Conservation (phyloP, 2,113 vertebrate species). For the Clarias magur region DNA sequence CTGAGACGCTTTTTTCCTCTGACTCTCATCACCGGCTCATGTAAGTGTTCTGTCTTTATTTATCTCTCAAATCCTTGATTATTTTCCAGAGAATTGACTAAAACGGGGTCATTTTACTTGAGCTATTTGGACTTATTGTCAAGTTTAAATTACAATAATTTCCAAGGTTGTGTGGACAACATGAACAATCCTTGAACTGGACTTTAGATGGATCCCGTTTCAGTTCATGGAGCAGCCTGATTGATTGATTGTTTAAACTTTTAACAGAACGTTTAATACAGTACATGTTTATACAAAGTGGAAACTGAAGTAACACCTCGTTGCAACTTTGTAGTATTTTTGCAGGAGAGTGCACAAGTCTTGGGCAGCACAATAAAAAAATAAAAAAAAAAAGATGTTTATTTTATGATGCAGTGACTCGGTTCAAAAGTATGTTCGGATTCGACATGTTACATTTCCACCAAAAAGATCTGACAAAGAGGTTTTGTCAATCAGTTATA, state of each 20-base stretch:
- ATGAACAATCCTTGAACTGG: no score
- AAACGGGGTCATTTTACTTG: not conserved
- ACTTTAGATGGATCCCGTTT: not conserved
- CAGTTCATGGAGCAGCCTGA: not conserved
- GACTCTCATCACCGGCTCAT: slow-evolving; percentile 2
- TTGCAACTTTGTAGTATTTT: not conserved
- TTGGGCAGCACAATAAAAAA: not conserved
- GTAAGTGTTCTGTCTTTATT: not conserved
- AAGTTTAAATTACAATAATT: not conserved
- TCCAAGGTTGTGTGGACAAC: not conserved
- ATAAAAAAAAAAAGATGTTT: not conserved
- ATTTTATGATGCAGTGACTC: not conserved
- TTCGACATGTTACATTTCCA: no score
- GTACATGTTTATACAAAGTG: not conserved
- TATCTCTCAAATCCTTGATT: not conserved
- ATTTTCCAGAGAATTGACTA: not conserved
- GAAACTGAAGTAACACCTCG: not conserved
- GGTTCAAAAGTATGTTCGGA: no score
- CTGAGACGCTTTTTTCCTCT: not conserved
- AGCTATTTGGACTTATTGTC: not conserved
- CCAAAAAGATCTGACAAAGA: no score
- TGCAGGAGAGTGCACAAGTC: not conserved
- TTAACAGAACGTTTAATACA: not conserved
- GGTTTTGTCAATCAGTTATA: no score
- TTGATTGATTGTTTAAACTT: no score